phyloP scores from a whole-genome alignment of 2,113 vertebrate species.

The Oenanthe melanoleuca region DNA sequence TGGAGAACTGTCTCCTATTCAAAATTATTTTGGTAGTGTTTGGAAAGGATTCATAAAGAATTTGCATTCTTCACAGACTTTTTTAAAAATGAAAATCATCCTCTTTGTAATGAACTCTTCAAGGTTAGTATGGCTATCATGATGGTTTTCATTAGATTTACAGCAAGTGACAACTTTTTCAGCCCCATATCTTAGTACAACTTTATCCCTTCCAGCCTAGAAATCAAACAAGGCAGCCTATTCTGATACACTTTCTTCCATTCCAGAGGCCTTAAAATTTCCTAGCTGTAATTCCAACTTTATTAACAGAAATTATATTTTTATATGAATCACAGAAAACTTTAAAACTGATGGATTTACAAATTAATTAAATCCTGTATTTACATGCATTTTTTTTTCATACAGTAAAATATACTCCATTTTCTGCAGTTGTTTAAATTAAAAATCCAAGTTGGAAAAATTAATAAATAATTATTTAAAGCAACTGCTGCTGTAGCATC shows the following conservation, averaged over 20 bases:
- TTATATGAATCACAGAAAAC: not conserved
- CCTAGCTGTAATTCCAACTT: not conserved
- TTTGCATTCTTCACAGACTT: not conserved
- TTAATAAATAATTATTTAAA: not conserved
- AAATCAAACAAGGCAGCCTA: not conserved
- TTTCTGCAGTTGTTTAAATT: not conserved
- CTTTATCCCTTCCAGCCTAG: not conserved
- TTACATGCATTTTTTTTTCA: not conserved
- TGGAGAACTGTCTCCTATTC: slow-evolving; percentile 8
- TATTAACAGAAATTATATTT: not conserved
- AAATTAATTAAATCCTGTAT: not conserved
- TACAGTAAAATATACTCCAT: not conserved
- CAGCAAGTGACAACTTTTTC: not conserved
- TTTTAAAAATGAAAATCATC: not conserved
- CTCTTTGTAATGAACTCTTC: not conserved
- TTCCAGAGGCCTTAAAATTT: not conserved
- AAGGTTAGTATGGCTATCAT: not conserved
- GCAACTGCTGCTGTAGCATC: not conserved
- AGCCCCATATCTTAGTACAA: not conserved
- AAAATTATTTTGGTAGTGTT: slow-evolving; percentile 12
- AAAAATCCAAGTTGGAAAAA: not conserved
- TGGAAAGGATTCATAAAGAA: slow-evolving; percentile 6
- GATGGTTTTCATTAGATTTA: not conserved
- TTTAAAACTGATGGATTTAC: not conserved
- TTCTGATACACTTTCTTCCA: not conserved